Percentiles rank a stretch among this genome's conserved stretches.
Conservation (phyloP, 2,888 invertebrate species). For the Hemithea aestivaria region DNA sequence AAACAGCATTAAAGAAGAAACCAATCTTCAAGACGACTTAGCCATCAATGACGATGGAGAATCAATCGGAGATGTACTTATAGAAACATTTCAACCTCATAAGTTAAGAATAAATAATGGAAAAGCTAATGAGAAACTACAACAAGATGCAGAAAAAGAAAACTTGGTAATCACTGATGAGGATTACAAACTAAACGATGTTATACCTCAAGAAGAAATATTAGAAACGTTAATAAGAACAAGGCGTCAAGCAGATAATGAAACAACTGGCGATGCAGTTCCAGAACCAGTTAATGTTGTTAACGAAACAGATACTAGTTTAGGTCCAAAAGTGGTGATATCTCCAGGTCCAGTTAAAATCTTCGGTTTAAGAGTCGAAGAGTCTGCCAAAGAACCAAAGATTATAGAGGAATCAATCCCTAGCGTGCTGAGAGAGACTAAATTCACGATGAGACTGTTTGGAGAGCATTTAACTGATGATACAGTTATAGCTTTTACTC, state of each 20-base stretch:
- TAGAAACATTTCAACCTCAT: slow-evolving; percentile 32
- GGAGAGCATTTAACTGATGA: slow-evolving; percentile 52
- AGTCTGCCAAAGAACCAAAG: slow-evolving; percentile 60
- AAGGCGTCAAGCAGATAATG: slow-evolving; percentile 24
- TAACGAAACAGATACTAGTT: slow-evolving; percentile 18
- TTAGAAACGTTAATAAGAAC: slow-evolving; percentile 7
- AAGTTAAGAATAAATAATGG: too few species aligned
- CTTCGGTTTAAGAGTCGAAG: slow-evolving; percentile 60
- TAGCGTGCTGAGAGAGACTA: slow-evolving; percentile 53
- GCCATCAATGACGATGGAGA: slow-evolving; percentile 33
- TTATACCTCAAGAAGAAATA: slow-evolving; percentile 4
- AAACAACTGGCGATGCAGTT: neutral
- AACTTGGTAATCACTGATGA: too few species aligned
- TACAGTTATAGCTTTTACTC: slow-evolving; percentile 60
- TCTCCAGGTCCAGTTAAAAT: slow-evolving; percentile 32
- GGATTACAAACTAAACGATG: neutral
- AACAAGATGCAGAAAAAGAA: too few species aligned
- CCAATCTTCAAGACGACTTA: slow-evolving; percentile 32
- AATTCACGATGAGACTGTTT: slow-evolving; percentile 55
- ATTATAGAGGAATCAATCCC: slow-evolving; percentile 60
- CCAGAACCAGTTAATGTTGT: neutral
- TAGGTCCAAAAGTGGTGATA: slow-evolving; percentile 7
- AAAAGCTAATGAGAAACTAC: too few species aligned
- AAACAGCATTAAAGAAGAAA: slow-evolving; percentile 27
- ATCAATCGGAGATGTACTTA: slow-evolving; percentile 24